phyloP scores from a whole-genome alignment of 1,140 invertebrate genomes.

The Drosophila gunungcola region DNA sequence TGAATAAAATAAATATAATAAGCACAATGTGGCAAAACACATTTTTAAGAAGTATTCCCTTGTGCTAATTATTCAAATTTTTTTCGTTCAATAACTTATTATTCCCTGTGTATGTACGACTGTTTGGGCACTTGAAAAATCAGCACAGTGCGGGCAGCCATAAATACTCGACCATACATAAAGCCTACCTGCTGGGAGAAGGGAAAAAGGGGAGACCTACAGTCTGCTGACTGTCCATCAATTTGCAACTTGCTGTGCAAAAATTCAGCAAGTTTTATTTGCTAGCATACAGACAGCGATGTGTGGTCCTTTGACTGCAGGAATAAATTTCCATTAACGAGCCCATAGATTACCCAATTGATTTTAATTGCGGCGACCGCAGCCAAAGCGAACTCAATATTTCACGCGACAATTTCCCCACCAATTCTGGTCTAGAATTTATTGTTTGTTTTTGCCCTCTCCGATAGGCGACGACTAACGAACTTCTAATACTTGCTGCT shows the following conservation, averaged over 20 bases:
- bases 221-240: constrained; percentile 71
- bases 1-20: no score
- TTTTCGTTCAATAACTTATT: background rate
- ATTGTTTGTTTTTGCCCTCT: constrained; percentile 35
- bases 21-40: no score
- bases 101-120: background rate
- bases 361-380: constrained; percentile 79
- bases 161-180: constrained; percentile 67
- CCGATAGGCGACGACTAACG: constrained; percentile 41
- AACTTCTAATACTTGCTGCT: constrained; percentile 68
- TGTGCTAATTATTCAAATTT: no score
- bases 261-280: constrained; percentile 79
- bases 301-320: constrained; percentile 56
- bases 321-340: constrained; percentile 83
- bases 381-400: constrained; percentile 63
- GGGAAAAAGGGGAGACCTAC: constrained; percentile 7
- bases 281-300: constrained; percentile 39
- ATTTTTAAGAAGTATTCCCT: no score
- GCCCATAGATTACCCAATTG: constrained; percentile 75
- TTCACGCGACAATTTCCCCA: constrained; percentile 63
- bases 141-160: constrained; percentile 64
- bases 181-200: constrained; percentile 38
- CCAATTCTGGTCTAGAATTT: background rate
- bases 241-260: constrained; percentile 73
- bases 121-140: constrained; percentile 71